These are phyloP conservation scores for Drosophila cracens DNA, from an alignment of 2,888 invertebrate genomes.

Conservation along the genomic window DNA sequence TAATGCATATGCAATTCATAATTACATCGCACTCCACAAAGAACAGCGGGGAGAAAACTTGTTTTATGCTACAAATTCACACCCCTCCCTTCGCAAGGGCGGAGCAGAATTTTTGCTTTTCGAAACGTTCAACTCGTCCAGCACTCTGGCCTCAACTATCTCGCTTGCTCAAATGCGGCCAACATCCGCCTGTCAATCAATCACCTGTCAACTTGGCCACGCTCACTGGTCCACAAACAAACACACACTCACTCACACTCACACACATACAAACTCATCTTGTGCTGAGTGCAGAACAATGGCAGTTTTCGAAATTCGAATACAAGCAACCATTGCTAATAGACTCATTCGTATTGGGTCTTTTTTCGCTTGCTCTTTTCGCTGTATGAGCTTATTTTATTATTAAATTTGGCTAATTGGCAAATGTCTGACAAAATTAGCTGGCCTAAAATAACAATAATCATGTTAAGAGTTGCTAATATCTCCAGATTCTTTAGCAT, in stretches of 20 bases:
- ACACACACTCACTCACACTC: conserved; percentile 8
- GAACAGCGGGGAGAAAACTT: conserved; percentile 38
- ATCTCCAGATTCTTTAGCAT: neutral
- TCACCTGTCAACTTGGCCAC: conserved; percentile 81
- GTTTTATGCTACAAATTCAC: conserved; percentile 24
- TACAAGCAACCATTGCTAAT: conserved; percentile 40
- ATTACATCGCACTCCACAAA: conserved; percentile 3
- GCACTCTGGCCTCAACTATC: conserved; percentile 34
- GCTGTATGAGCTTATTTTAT: neutral
- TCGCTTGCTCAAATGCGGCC: conserved; percentile 42
- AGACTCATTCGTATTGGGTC: conserved; percentile 31
- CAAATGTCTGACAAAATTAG: neutral
- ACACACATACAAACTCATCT: conserved; percentile 17
- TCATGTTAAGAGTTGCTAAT: neutral
- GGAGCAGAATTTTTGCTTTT: conserved; percentile 54
- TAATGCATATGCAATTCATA: neutral
- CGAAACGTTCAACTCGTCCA: conserved; percentile 44
- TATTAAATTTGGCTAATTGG: neutral
- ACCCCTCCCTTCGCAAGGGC: conserved; percentile 40
- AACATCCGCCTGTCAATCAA: conserved; percentile 79
- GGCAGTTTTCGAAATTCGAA: conserved; percentile 53
- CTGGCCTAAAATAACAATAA: neutral
- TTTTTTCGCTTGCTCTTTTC: conserved; percentile 7
- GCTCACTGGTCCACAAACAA: conserved; percentile 60
- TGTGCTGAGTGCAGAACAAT: conserved; percentile 40